Evolutionary conservation across 2,113 vertebrate species (phyloP), one percentile per base, ranked within the genome.

Genomic region (Alosa alosa): DNA sequence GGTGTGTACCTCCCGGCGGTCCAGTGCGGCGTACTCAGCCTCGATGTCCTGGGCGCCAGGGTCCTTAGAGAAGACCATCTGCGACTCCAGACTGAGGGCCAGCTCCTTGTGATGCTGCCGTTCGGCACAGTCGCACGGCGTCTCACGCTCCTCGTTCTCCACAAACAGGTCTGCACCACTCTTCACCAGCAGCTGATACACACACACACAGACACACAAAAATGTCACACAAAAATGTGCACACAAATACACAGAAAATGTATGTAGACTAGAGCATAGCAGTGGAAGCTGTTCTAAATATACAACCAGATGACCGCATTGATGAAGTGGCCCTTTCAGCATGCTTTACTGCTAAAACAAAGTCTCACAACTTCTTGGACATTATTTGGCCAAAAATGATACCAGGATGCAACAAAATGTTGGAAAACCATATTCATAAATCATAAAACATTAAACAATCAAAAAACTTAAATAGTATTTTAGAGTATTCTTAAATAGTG

Each of bases 21-120:
- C 98, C 87, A 99, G 95, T 86, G 97, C 97, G 86, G 98, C 97
- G 86, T 99, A 99, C 93, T 99, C 97, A 22, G 98, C 97, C 95
- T 99, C 98, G 87, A 97, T 97, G 91, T 96, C 96, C 93, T 98
- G 97, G 64, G 97, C 97, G 91, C 97, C 97, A 1, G 97, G 97
- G 93, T 98, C 97, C 90, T 95, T 95, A 85, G 97, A 99, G 94
- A 99, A 99, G 87, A 99, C 98, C 98, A 99, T 99, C 91, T 98
- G 98, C 85, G 98, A 99, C 94, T 99, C 98, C 93, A 99, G 94
- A 93, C 97, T 97, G 81, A 99, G 96, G 87, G 98, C 98, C 93
- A 99, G 91, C 89, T 99, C 98, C 94, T 98, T 98, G 94, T 99
- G 97, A 92, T 97, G 97, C 82, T 98, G 97, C 91, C 97, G 97